A percentile compares a stretch with the other conserved stretches of the same genome.
Conservation (phyloP, 92 coral and sea anemone genomes). For the Heteractis magnifica region DNA sequence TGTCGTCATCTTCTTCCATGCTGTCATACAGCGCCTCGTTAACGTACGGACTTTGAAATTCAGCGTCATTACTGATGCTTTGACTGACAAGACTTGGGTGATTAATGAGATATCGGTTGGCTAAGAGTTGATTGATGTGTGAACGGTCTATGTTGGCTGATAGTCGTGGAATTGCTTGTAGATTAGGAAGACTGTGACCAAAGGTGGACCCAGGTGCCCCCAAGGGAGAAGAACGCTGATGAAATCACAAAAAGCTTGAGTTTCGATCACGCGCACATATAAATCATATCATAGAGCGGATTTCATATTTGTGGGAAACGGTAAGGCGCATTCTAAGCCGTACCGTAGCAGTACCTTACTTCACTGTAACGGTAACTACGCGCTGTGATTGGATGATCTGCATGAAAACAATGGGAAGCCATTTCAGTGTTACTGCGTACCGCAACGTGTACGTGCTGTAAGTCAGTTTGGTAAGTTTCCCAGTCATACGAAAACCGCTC, state of each 20-base stretch:
- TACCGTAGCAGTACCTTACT: no score
- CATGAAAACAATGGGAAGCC: no score
- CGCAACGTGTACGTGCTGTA: no score
- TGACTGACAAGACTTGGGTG: constrained; percentile 46
- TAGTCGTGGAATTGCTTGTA: constrained; percentile 87
- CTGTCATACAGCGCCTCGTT: constrained; percentile 85
- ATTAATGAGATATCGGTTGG: constrained; percentile 46
- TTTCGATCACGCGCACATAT: neutral
- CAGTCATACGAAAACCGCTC: no score
- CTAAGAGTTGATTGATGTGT: constrained; percentile 70
- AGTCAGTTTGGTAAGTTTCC: no score
- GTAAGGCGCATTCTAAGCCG: neutral
- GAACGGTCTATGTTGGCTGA: constrained; percentile 76
- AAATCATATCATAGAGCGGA: neutral
- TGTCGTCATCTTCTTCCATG: constrained; percentile 92
- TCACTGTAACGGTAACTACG: no score
- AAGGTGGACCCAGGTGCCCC: constrained; percentile 87
- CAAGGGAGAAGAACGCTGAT: constrained; percentile 78
- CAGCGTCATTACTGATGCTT: constrained; percentile 57
- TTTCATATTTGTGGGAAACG: neutral
- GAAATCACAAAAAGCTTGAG: neutral
- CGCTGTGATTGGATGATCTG: no score
- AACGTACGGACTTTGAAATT: constrained; percentile 71
- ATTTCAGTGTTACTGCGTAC: no score
- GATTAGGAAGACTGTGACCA: constrained; percentile 95